phyloP scores from a whole-genome alignment of 2,797 vertebrate species.

The Tarsius wallacei region DNA sequence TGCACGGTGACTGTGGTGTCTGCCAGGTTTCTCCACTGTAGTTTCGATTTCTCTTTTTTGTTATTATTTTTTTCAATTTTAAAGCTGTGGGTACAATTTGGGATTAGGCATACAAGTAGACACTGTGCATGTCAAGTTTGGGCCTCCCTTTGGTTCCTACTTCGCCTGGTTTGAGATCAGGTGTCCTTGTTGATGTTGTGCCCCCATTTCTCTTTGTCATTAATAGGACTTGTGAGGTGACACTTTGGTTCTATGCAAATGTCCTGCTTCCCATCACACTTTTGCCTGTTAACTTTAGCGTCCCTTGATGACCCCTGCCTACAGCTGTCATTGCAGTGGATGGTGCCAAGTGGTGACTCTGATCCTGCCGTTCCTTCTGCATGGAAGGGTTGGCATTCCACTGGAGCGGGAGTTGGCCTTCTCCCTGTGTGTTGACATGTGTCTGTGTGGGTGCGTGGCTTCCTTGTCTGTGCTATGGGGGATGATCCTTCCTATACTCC shows the following conservation, averaged over 20 bases:
- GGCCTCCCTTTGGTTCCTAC: no score
- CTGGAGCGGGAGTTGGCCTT: background rate
- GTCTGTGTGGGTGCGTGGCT: background rate
- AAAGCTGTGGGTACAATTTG: no score
- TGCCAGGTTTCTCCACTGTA: background rate
- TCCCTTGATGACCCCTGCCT: background rate
- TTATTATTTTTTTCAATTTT: no score
- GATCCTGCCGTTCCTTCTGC: background rate
- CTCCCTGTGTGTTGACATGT: background rate
- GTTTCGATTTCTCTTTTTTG: background rate
- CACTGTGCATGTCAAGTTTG: no score
- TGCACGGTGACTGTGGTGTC: background rate
- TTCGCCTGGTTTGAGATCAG: no score
- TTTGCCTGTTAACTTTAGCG: background rate
- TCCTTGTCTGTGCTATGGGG: background rate
- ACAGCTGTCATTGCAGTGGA: background rate
- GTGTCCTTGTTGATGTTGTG: no score
- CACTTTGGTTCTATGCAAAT: background rate
- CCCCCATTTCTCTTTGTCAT: background rate
- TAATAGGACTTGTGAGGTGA: background rate
- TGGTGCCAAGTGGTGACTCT: background rate
- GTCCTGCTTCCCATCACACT: background rate
- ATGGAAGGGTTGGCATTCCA: background rate
- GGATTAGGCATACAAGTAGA: no score
- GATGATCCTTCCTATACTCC: background rate